Conservation (phyloP, 2,888 invertebrate genomes). For the Nomada fucata region DNA sequence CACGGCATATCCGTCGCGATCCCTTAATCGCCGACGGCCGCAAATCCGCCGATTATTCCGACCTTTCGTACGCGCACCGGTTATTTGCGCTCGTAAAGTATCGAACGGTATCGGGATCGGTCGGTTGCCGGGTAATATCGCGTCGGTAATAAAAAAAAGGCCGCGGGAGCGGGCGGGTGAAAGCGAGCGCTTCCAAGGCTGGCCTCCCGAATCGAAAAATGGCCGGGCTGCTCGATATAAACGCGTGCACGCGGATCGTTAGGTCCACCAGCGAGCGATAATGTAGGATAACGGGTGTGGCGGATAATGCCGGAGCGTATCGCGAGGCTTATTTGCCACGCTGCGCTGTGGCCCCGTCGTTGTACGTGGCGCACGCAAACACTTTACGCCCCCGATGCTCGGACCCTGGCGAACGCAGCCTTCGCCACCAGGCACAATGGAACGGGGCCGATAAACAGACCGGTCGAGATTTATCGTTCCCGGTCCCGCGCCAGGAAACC, state of each 20-base stretch:
- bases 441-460: slow-evolving; percentile 60
- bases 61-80: slow-evolving; percentile 9
- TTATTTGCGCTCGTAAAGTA: slow-evolving; percentile 31
- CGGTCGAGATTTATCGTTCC: slow-evolving; percentile 54
- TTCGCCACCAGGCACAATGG: slow-evolving; percentile 61
- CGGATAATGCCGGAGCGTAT: slow-evolving; percentile 60
- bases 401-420: slow-evolving; percentile 40
- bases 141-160: slow-evolving; percentile 49
- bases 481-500: slow-evolving; percentile 55
- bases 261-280: slow-evolving; percentile 52
- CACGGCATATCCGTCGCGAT: slow-evolving; percentile 24
- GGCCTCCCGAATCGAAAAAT: slow-evolving; percentile 35
- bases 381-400: slow-evolving; percentile 50
- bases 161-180: slow-evolving; percentile 2
- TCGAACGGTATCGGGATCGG: slow-evolving; percentile 19
- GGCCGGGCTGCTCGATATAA: slow-evolving; percentile 41
- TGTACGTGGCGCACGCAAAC: slow-evolving; percentile 51
- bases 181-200: slow-evolving; percentile 36
- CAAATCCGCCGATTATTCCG: slow-evolving; percentile 34
- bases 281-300: slow-evolving; percentile 62
- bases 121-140: slow-evolving; percentile 12
- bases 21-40: slow-evolving; percentile 38
- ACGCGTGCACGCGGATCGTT: slow-evolving; percentile 55
- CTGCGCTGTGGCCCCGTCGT: slow-evolving; percentile 24
- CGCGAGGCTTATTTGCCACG: slow-evolving; percentile 63